Percentiles rank a stretch among this genome's conserved stretches.
phyloP scores from a whole-genome alignment of 1,140 invertebrate species.

The Rhizoglyphus robini region DNA sequence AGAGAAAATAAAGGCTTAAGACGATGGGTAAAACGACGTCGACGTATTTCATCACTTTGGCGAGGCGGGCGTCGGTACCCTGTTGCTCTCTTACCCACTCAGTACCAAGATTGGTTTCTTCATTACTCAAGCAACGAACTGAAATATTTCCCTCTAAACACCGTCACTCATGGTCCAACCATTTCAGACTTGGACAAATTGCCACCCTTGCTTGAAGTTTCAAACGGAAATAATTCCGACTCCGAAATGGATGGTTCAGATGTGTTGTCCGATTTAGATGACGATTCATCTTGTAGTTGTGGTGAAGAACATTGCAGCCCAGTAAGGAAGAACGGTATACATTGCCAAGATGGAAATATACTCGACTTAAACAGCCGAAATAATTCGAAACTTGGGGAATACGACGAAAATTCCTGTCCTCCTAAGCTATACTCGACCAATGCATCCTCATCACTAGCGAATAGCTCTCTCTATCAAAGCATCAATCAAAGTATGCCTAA shows the following conservation, averaged over 20 bases:
- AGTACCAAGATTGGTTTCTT: conserved; percentile 73
- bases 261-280: conserved; percentile 5
- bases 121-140: conserved; percentile 50
- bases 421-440: not conserved
- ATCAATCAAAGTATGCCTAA: not conserved
- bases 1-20: conserved; percentile 30
- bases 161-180: conserved; percentile 61
- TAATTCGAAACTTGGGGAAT: not conserved
- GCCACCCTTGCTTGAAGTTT: not conserved
- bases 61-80: conserved; percentile 48
- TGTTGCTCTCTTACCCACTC: conserved; percentile 75
- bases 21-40: not conserved
- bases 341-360: not conserved
- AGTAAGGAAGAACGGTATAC: not conserved
- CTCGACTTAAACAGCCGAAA: not conserved
- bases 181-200: conserved; percentile 15
- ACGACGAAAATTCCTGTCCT: not conserved
- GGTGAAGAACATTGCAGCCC: not conserved
- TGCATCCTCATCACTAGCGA: not conserved
- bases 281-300: conserved; percentile 17
- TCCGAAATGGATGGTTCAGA: conserved; percentile 19
- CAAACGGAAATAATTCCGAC: conserved; percentile 15
- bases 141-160: conserved; percentile 74
- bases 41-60: not conserved
- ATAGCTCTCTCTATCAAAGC: not conserved